Conservation (phyloP, 2,113 vertebrate species). For the Ochotona princeps region DNA sequence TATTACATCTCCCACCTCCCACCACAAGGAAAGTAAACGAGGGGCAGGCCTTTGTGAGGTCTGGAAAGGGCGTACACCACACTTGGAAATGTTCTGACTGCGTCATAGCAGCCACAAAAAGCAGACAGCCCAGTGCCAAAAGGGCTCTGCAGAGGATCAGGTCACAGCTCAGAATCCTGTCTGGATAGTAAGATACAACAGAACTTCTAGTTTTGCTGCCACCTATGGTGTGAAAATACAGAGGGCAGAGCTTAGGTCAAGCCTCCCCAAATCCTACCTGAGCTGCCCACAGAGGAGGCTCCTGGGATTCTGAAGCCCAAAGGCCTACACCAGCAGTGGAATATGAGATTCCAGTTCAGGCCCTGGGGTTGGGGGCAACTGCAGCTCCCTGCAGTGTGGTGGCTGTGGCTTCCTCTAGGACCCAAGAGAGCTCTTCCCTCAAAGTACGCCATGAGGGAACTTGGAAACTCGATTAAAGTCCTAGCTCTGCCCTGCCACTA, state of each 20-base stretch:
- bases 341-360: not conserved
- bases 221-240: not conserved
- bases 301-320: not conserved
- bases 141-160: not conserved
- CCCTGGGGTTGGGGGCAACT: no score
- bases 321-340: not conserved
- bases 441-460: no score
- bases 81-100: not conserved
- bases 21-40: not conserved
- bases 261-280: no score
- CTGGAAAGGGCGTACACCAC: not conserved
- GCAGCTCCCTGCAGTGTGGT: no score
- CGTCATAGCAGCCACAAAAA: not conserved
- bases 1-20: not conserved
- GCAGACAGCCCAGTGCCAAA: not conserved
- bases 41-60: not conserved
- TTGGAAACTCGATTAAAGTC: no score
- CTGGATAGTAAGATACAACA: not conserved
- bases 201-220: not conserved
- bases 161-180: not conserved
- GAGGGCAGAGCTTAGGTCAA: not conserved
- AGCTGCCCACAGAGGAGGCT: not conserved
- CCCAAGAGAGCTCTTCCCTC: no score
- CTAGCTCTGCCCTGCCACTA: no score
- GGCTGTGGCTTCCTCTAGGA: no score